Conservation (phyloP, 2,113 vertebrate species). For the Thamnophis sirtalis region DNA sequence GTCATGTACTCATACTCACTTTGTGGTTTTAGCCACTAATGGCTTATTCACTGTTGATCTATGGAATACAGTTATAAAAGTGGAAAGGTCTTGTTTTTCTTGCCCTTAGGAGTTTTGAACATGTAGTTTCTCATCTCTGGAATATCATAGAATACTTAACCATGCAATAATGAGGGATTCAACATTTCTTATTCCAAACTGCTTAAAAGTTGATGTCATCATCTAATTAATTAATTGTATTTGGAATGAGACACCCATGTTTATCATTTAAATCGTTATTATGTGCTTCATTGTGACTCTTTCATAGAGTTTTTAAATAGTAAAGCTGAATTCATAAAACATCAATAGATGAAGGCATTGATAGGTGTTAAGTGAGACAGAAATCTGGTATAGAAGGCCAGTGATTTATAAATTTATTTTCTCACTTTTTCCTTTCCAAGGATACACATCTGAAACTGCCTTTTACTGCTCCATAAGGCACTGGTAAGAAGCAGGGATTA, state of each 20-base stretch:
- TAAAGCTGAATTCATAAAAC: conserved; percentile 50
- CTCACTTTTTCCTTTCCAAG: not conserved
- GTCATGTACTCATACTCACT: not conserved
- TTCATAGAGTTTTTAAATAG: conserved; percentile 51
- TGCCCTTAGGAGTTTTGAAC: conserved; percentile 21
- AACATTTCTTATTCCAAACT: conserved; percentile 53
- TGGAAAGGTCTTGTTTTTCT: conserved; percentile 18
- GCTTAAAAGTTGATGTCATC: conserved; percentile 43
- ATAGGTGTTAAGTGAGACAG: conserved; percentile 26
- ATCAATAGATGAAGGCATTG: conserved; percentile 16
- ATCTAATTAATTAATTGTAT: conserved; percentile 68
- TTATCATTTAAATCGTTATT: conserved; percentile 67
- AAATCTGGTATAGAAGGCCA: conserved; percentile 40
- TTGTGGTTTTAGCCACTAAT: not conserved
- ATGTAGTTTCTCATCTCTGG: conserved; percentile 18
- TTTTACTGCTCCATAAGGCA: not conserved
- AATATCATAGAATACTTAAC: conserved; percentile 29
- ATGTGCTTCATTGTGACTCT: conserved; percentile 58
- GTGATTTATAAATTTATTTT: conserved; percentile 13
- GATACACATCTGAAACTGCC: not conserved
- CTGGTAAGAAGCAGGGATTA: not conserved
- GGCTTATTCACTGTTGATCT: not conserved
- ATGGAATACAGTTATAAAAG: conserved; percentile 44
- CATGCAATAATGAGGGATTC: conserved; percentile 37
- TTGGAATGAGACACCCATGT: conserved; percentile 65